A percentile compares a stretch with the other conserved stretches of the same genome.
These are phyloP conservation scores for Montipora sp. DNA, from an alignment of 64 coral and sea anemone species.

Conservation along the genomic window DNA sequence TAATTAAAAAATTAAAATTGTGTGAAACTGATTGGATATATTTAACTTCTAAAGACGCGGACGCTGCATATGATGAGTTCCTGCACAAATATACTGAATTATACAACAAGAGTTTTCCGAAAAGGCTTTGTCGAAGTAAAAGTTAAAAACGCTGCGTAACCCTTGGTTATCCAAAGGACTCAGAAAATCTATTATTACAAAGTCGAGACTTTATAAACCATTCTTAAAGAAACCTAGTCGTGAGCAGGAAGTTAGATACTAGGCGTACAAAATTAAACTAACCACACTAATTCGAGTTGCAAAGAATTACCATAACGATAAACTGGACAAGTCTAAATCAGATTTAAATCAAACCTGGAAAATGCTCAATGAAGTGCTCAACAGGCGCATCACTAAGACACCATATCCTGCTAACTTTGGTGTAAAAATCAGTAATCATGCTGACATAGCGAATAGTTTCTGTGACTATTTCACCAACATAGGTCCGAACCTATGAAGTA, in stretches of 20 bases:
- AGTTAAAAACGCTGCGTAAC: neutral
- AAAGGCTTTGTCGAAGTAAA: too few relatives aligned
- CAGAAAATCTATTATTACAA: neutral
- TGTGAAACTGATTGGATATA: neutral
- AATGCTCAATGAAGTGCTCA: slow-evolving; percentile 34
- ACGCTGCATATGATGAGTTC: neutral
- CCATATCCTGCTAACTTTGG: slow-evolving; percentile 15
- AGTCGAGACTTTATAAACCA: neutral
- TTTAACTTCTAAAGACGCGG: too few relatives aligned
- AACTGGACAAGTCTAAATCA: slow-evolving; percentile 1
- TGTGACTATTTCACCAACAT: slow-evolving; percentile 7
- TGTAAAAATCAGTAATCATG: neutral
- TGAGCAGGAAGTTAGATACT: slow-evolving; percentile 10
- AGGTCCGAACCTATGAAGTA: neutral
- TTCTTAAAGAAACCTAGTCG: neutral
- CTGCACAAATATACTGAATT: neutral
- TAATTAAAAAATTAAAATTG: too few relatives aligned
- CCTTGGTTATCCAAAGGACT: neutral
- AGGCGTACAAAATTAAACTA: slow-evolving; percentile 15
- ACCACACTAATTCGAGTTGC: neutral
- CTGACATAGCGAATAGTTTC: slow-evolving; percentile 34
- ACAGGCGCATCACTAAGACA: neutral
- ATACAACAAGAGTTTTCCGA: neutral
- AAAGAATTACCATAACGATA: slow-evolving; percentile 24
- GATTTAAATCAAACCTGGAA: slow-evolving; percentile 18